These are phyloP conservation scores for Cottoperca gobio DNA, from an alignment of 2,797 vertebrate genomes.

Conservation along the genomic window DNA sequence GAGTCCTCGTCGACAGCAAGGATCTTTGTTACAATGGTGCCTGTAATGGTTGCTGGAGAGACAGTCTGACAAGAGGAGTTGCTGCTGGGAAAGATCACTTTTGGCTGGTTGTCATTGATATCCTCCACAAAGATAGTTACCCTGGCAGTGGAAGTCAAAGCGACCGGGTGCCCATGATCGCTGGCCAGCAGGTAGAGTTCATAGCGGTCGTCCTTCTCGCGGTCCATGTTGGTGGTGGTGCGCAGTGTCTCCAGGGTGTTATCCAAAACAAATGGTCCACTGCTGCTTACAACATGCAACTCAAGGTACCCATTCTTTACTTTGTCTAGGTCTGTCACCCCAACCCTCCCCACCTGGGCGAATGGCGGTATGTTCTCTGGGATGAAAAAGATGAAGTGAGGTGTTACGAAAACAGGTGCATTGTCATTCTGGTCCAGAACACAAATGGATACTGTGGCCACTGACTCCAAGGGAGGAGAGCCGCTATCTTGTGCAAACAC, in stretches of 20 bases:
- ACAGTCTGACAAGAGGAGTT: slow-evolving; percentile 85
- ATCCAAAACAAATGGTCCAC: slow-evolving; percentile 80
- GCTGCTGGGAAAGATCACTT: slow-evolving; percentile 84
- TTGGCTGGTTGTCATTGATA: slow-evolving; percentile 87
- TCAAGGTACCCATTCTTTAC: slow-evolving; percentile 80
- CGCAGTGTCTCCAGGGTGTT: slow-evolving; percentile 71
- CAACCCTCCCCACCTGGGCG: slow-evolving; percentile 78
- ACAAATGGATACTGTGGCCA: slow-evolving; percentile 67
- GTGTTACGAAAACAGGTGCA: slow-evolving; percentile 79
- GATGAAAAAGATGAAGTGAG: slow-evolving; percentile 86
- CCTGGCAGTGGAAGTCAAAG: slow-evolving; percentile 78
- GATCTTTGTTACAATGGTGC: slow-evolving; percentile 82
- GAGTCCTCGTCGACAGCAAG: slow-evolving; percentile 85
- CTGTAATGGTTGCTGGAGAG: slow-evolving; percentile 70
- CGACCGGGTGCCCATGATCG: slow-evolving; percentile 78
- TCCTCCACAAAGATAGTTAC: slow-evolving; percentile 86
- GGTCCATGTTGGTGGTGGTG: slow-evolving; percentile 80
- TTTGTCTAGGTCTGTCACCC: slow-evolving; percentile 81
- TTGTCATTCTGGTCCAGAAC: slow-evolving; percentile 88
- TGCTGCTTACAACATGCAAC: slow-evolving; percentile 75
- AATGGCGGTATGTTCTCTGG: slow-evolving; percentile 78
- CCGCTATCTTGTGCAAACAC: slow-evolving; percentile 83
- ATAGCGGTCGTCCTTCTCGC: slow-evolving; percentile 79
- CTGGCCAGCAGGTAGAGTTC: slow-evolving; percentile 81
- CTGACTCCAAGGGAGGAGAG: slow-evolving; percentile 76